These are phyloP conservation scores for Habropoda laboriosa DNA, from an alignment of 1,140 invertebrate species.

Conservation along the genomic window DNA sequence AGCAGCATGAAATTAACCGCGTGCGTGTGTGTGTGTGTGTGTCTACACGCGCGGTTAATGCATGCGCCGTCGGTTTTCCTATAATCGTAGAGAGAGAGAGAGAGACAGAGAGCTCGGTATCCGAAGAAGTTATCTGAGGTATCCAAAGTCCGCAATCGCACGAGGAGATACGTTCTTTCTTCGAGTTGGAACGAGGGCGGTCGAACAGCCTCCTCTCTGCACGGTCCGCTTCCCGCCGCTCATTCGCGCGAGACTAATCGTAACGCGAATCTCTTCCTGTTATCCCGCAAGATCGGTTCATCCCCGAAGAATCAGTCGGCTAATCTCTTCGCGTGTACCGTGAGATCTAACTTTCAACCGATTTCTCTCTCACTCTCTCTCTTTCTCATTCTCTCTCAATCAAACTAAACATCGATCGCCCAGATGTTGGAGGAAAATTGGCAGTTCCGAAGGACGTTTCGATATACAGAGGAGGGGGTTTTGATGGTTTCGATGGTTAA, in stretches of 20 bases:
- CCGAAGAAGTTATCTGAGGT: constrained; percentile 24
- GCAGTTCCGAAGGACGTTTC: not conserved
- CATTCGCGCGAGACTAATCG: not conserved
- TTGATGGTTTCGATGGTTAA: no score
- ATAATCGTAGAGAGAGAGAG: not conserved
- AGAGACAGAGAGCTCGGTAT: constrained; percentile 36
- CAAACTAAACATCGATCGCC: no score
- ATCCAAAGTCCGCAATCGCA: constrained; percentile 29
- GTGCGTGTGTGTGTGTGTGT: no score
- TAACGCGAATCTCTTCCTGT: not conserved
- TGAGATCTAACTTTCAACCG: no score
- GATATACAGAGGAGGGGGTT: not conserved
- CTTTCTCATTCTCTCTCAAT: not conserved
- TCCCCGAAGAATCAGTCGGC: not conserved
- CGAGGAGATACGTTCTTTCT: constrained; percentile 47
- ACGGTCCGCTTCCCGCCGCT: not conserved
- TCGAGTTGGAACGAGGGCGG: not conserved
- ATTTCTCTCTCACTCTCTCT: not conserved
- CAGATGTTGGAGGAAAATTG: not conserved
- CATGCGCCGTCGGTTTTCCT: not conserved
- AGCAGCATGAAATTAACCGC: not conserved
- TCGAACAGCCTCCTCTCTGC: not conserved
- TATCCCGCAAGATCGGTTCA: constrained; percentile 3
- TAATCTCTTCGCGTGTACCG: not conserved
- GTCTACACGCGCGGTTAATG: not conserved